Evolutionary conservation across 2,113 vertebrate species (phyloP).

Genomic region (Natator depressus): DNA sequence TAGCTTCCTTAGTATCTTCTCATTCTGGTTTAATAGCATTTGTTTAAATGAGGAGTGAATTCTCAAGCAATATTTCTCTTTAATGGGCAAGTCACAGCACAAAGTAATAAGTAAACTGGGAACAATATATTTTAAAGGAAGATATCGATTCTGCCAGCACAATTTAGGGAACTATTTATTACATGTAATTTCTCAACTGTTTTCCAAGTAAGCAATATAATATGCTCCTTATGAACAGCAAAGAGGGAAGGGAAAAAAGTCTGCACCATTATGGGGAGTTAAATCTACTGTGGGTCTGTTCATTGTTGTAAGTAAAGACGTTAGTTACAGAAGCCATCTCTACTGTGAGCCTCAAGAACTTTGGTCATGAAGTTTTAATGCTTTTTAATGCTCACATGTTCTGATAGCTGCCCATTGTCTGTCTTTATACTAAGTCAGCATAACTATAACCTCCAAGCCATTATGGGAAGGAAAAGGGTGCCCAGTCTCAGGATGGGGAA

Average conservation of each 20-base stretch:
- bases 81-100: slow-evolving; percentile 66
- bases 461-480: background rate
- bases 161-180: slow-evolving; percentile 74
- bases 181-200: slow-evolving; percentile 68
- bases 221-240: slow-evolving; percentile 45
- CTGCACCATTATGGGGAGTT: slow-evolving; percentile 25
- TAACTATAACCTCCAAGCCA: background rate
- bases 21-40: slow-evolving; percentile 73
- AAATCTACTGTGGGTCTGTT: slow-evolving; percentile 38
- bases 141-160: slow-evolving; percentile 60
- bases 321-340: slow-evolving; percentile 27
- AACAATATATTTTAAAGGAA: slow-evolving; percentile 70
- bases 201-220: slow-evolving; percentile 64
- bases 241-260: slow-evolving; percentile 24
- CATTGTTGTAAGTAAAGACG: slow-evolving; percentile 26
- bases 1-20: slow-evolving; percentile 69
- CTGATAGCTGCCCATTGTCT: background rate
- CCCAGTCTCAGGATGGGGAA: background rate
- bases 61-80: slow-evolving; percentile 75
- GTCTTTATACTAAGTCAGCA: slow-evolving; percentile 2
- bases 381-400: background rate
- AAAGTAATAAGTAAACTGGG: slow-evolving; percentile 73
- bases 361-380: background rate
- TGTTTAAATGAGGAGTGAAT: slow-evolving; percentile 77
- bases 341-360: slow-evolving; percentile 3